Conservation (phyloP, 1,140 invertebrate species). For the Drosophila biarmipes region DNA sequence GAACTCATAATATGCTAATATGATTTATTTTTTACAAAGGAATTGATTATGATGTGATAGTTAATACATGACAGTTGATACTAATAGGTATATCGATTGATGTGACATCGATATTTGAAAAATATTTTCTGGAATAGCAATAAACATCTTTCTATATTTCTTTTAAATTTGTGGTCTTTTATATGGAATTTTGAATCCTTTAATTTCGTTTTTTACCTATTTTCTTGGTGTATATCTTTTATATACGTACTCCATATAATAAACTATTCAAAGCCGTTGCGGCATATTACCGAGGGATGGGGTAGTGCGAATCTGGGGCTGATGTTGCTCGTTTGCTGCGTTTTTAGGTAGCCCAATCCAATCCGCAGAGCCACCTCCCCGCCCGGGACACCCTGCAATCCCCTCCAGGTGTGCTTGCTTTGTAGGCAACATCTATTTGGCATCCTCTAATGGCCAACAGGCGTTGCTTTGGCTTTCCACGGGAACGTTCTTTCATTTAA, state of each 20-base stretch:
- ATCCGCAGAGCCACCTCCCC: background rate
- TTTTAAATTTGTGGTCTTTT: no score
- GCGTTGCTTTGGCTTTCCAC: constrained; percentile 63
- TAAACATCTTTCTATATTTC: no score
- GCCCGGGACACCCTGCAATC: constrained; percentile 5
- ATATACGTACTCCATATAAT: constrained; percentile 50
- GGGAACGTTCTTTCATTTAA: constrained; percentile 65
- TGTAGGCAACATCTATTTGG: constrained; percentile 62
- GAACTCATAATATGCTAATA: no score
- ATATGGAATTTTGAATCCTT: no score
- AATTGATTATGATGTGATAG: no score
- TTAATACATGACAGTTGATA: no score
- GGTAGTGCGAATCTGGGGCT: constrained; percentile 17
- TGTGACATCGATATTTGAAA: no score
- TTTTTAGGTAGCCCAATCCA: constrained; percentile 40
- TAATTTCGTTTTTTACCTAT: background rate
- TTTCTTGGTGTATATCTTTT: constrained; percentile 16
- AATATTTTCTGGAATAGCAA: no score
- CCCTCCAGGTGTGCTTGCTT: constrained; percentile 49
- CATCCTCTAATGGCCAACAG: constrained; percentile 70
- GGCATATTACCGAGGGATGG: constrained; percentile 46
- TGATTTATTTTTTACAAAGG: no score
- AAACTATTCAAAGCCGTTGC: constrained; percentile 68
- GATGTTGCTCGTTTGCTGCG: constrained; percentile 44
- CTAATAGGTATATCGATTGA: no score